These are phyloP conservation scores for Iguana delicatissima DNA, from an alignment of 2,797 vertebrate genomes.

Conservation along the genomic window DNA sequence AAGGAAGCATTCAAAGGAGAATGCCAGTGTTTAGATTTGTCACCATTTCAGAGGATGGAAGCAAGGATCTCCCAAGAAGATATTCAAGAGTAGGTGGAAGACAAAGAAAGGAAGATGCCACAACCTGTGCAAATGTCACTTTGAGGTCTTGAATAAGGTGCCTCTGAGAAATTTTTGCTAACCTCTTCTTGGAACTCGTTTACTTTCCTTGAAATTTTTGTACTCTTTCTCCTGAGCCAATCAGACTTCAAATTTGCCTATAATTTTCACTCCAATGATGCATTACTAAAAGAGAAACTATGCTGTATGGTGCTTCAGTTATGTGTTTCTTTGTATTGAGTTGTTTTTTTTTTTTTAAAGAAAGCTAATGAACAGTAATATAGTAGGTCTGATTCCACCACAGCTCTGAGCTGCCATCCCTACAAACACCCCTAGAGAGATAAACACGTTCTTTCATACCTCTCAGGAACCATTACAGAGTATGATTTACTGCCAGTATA, in stretches of 20 bases:
- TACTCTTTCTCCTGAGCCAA: background rate
- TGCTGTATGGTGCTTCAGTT: slow-evolving; percentile 71
- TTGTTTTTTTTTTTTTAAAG: background rate
- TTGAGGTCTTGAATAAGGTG: background rate
- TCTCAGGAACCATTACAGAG: slow-evolving; percentile 61
- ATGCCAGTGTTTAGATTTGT: background rate
- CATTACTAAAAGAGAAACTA: slow-evolving; percentile 53
- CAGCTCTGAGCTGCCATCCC: slow-evolving; percentile 63
- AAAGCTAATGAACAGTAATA: slow-evolving; percentile 71
- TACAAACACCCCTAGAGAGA: slow-evolving; percentile 64
- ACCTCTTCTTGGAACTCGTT: background rate
- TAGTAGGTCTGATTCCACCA: slow-evolving; percentile 55
- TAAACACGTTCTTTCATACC: slow-evolving; percentile 61
- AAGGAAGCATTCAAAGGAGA: background rate
- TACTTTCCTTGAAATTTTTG: background rate
- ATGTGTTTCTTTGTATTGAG: slow-evolving; percentile 57
- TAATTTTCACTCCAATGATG: slow-evolving; percentile 32
- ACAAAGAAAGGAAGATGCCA: background rate
- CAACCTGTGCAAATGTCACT: background rate
- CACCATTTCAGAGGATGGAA: background rate
- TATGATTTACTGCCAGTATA: slow-evolving; percentile 62
- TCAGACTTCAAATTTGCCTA: background rate
- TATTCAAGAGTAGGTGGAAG: background rate
- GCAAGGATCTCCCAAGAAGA: background rate
- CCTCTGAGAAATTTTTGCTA: background rate